Base-by-base conservation (phyloP, 2,113 vertebrate genomes). In the Bostrychus sinensis region DNA sequence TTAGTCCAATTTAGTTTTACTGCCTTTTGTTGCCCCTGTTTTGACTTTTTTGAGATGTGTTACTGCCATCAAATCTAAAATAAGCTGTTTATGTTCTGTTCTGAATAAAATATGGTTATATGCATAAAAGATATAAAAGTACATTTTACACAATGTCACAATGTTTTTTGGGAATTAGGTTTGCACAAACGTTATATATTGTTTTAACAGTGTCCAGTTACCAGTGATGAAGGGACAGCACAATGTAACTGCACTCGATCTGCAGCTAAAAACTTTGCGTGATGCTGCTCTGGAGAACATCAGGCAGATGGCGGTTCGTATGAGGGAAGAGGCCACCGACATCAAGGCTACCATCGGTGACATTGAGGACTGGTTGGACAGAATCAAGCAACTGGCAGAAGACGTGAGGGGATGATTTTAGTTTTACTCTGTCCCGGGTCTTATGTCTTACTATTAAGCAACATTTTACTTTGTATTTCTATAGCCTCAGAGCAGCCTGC, bases 401-500 rank as follows among this genome's bases (percentile, higher is more conserved):
- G 97, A 99, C 95, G 97, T 93, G 13, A 71, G 70, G 26, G 50
- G 5, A 42, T 45, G 19, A 11, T 11, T 4, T 39, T 39, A 16
- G 4, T 16, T 14, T 14, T 16, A 2, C 0, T 16, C 14, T 14
- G 4, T 34, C 32, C 11, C 11, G 11, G 22, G n/a, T n/a, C 12
- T 39, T 39, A 17, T 19, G 3, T 20, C 17, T 20, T 16, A 16
- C 7, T 8, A 16, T 50, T 2, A 50, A 28, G 23, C 2, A 51
- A 26, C 6, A 9, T 28, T 28, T 51, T 14, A 28, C 42, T 39
- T 28, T 25, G 20, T n/a, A 20, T 32, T 14, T 11, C 1, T 50
- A 9, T 62, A 98, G 97, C 93, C 97, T 23, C 96, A 99, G 77
- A 99, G 95, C 89, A 98, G 97, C 75, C 94, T 99, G 93, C 97